Base-by-base conservation (phyloP, 2,888 invertebrate genomes). In the Graphium colonna region DNA sequence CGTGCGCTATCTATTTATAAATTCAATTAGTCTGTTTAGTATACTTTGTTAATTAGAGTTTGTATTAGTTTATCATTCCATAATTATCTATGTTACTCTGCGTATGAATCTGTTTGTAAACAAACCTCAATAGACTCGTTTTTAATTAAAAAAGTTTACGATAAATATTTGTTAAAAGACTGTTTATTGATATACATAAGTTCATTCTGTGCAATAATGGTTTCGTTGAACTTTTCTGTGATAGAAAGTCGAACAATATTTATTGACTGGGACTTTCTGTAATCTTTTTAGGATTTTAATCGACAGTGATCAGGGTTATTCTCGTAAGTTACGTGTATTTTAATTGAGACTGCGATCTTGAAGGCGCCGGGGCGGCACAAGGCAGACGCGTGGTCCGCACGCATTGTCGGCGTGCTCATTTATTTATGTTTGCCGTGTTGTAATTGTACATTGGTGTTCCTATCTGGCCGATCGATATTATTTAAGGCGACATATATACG, bases 341-440 rank as follows among this genome's bases (percentile, higher is more conserved):
- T 63, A 57, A 52, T 55, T 56, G 56, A 55, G 54, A 44, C 51
- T 52, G 53, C 64, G 62, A 55, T 64, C 62, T 58, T 63, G 70
- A 72, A 69, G 77, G 77, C 78, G 79, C 79, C 77, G 70, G 65
- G 64, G 63, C 60, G 73, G 73, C 85, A 82, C 75, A 65, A 73
- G 57, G 52, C 38, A 61, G 56, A 57, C 69, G 75, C 84, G 79
- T 87, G 87, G 74, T 60, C 67, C 66, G 75, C 88, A 86, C 83
- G 86, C 77, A 60, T 45, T 58, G 56, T 33, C 59, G 40, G 60
- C 85, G 81, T 88, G 88, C 64, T 53, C 26, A 49, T 64, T 67
- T 80, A 77, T 81, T 78, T 81, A 75, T 77, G 73, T 67, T 65
- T 69, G 43, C 28, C 48, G 38, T 65, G 52, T 55, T 68, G 69